Evolutionary conservation across 2,888 invertebrate species (phyloP).

Genomic region (Selenia dentaria): DNA sequence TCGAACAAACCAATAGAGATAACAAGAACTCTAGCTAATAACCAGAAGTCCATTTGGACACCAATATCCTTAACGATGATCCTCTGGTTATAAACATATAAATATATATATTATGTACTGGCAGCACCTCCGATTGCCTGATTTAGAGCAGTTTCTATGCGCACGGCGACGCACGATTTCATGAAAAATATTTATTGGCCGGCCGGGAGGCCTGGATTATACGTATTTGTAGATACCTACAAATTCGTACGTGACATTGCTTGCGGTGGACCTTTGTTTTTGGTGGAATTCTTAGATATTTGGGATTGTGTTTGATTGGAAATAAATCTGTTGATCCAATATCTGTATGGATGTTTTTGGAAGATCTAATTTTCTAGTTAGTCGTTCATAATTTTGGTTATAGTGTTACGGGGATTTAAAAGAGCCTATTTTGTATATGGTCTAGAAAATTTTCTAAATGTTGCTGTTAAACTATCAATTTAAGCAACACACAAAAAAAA

Average conservation of each 20-base stretch:
- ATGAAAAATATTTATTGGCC: slow-evolving; percentile 81
- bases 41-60: slow-evolving; percentile 11
- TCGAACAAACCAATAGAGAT: neutral
- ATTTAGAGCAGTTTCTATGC: slow-evolving; percentile 82
- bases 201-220: slow-evolving; percentile 71
- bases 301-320: slow-evolving; percentile 2
- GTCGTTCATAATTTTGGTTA: too few species aligned
- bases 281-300: slow-evolving; percentile 10
- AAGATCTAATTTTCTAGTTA: neutral
- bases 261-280: slow-evolving; percentile 43
- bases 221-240: slow-evolving; percentile 36
- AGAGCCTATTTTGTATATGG: too few species aligned
- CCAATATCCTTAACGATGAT: slow-evolving; percentile 44
- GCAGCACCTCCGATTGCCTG: slow-evolving; percentile 81
- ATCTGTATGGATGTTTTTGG: neutral
- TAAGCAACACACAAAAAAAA: too few species aligned
- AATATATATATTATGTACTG: slow-evolving; percentile 56
- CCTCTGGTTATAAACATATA: slow-evolving; percentile 60
- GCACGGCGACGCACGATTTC: slow-evolving; percentile 68
- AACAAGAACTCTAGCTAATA: slow-evolving; percentile 8
- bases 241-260: slow-evolving; percentile 75
- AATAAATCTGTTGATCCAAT: neutral
- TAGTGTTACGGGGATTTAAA: too few species aligned
- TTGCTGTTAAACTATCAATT: too few species aligned
- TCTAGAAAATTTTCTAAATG: too few species aligned